Evolutionary conservation across 2,113 vertebrate genomes (phyloP).

Genomic region (Physeter macrocephalus): DNA sequence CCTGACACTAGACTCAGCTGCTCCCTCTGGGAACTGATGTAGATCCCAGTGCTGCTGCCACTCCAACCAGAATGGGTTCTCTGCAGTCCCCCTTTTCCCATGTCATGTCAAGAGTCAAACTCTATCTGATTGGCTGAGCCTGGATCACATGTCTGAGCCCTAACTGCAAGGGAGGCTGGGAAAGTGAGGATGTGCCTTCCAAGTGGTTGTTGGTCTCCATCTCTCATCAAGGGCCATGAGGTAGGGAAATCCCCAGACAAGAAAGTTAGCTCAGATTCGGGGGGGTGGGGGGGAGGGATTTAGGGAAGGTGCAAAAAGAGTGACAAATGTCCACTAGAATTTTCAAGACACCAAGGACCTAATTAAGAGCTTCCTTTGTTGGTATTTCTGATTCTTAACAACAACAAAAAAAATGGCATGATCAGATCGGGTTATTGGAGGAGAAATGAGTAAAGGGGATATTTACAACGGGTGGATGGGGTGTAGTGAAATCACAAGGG

Average conservation of each 20-base stretch:
- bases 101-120: background rate
- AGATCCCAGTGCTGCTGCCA: background rate
- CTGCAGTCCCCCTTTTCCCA: background rate
- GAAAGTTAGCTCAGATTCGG: background rate
- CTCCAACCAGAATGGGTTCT: background rate
- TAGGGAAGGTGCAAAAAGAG: background rate
- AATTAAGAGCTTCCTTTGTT: slow-evolving; percentile 26
- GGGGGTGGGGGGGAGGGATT: background rate
- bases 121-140: background rate
- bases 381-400: background rate
- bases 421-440: background rate
- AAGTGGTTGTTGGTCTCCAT: background rate
- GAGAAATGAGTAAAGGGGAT: background rate
- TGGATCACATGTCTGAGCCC: background rate
- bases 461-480: background rate
- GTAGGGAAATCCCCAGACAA: background rate
- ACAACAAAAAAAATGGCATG: background rate
- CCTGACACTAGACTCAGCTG: background rate
- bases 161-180: background rate
- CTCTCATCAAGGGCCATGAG: background rate
- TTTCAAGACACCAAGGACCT: background rate
- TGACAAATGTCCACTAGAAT: background rate
- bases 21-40: background rate
- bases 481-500: background rate
- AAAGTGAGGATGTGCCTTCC: background rate